Percentiles rank a stretch among this genome's conserved stretches.
These are phyloP conservation scores for Congeria kusceri DNA, from an alignment of 2,888 invertebrate genomes.

Conservation along the genomic window DNA sequence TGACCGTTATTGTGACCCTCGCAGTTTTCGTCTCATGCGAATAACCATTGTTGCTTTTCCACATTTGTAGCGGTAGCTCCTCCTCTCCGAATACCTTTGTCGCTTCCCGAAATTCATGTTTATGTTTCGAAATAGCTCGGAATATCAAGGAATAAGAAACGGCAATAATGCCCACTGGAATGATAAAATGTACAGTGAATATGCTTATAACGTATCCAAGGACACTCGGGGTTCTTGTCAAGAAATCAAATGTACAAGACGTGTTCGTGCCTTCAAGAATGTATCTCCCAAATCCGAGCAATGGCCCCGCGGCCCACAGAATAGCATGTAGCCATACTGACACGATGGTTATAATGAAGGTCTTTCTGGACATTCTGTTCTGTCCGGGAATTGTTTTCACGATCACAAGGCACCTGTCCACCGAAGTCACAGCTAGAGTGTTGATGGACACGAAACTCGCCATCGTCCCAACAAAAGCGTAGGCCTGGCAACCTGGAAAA, in stretches of 20 bases:
- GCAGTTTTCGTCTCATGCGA: conserved; percentile 58
- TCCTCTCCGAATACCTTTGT: conserved; percentile 21
- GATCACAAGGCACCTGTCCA: conserved; percentile 70
- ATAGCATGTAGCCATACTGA: conserved; percentile 68
- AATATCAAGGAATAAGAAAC: conserved; percentile 67
- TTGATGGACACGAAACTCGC: conserved; percentile 72
- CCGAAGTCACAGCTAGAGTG: conserved; percentile 67
- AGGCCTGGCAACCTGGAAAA: conserved; percentile 69
- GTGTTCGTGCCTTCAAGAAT: conserved; percentile 67
- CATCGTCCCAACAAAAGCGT: conserved; percentile 63
- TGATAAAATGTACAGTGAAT: conserved; percentile 64
- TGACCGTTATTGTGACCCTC: conserved; percentile 59
- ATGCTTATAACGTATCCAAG: conserved; percentile 64
- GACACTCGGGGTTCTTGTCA: conserved; percentile 54
- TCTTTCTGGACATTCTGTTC: conserved; percentile 31
- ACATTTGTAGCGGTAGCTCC: conserved; percentile 22
- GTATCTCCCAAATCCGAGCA: conserved; percentile 69
- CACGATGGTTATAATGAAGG: conserved; percentile 17
- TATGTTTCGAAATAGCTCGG: conserved; percentile 44
- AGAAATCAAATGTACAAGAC: conserved; percentile 74
- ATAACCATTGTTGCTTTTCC: conserved; percentile 32
- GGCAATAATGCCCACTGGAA: conserved; percentile 62
- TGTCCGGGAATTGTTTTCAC: conserved; percentile 29
- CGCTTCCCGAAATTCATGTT: conserved; percentile 29
- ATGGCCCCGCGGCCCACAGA: conserved; percentile 62